A percentile compares a stretch with the other conserved stretches of the same genome.
phyloP scores from a whole-genome alignment of 2,888 invertebrate species.

The Epistrophe grossulariae region DNA sequence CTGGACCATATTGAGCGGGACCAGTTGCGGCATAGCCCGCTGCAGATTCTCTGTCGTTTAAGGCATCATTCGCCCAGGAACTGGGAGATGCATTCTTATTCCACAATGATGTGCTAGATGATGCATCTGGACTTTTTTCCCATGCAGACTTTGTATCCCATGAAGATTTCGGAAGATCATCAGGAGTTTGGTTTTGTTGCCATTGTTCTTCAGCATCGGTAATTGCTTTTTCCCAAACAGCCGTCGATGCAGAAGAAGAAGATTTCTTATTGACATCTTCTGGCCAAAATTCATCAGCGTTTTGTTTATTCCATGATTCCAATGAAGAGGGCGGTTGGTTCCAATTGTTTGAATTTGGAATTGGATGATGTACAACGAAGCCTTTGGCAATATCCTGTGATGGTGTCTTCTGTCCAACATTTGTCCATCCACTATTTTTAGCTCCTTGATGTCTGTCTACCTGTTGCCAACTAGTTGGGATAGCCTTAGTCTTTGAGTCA shows the following conservation, averaged over 20 bases:
- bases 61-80: constrained; percentile 28
- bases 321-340: neutral
- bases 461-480: constrained; percentile 65
- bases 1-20: constrained; percentile 33
- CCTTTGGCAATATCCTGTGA: constrained; percentile 55
- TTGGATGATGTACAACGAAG: constrained; percentile 51
- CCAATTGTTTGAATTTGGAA: constrained; percentile 46
- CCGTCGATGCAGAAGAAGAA: neutral
- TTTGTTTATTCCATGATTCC: constrained; percentile 41
- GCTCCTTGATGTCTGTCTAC: constrained; percentile 40
- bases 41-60: constrained; percentile 12
- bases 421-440: constrained; percentile 51
- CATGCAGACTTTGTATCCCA: constrained; percentile 28
- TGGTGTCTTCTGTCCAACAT: constrained; percentile 26
- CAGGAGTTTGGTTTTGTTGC: constrained; percentile 20
- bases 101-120: neutral
- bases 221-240: constrained; percentile 43
- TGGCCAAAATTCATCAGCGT: constrained; percentile 38
- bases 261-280: neutral
- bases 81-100: constrained; percentile 9
- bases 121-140: constrained; percentile 15
- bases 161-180: neutral
- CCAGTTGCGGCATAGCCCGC: constrained; percentile 32
- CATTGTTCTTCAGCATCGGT: constrained; percentile 12
- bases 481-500: constrained; percentile 21